phyloP scores from a whole-genome alignment of 2,113 vertebrate species.

The Pseudopipra pipra region DNA sequence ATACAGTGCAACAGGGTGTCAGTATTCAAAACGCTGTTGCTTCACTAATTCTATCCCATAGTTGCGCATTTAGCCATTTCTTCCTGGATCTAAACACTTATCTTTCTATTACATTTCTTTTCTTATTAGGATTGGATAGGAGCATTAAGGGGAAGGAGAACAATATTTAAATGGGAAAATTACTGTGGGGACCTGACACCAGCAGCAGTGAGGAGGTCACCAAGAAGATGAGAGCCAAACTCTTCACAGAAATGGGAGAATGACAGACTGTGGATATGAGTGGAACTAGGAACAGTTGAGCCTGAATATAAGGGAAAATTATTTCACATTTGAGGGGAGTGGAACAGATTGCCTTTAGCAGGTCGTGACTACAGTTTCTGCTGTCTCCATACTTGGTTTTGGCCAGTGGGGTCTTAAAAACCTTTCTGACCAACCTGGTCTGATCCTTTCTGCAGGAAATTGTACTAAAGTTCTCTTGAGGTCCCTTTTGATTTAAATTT shows the following conservation, averaged over 20 bases:
- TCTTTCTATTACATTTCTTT: background rate
- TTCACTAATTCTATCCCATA: background rate
- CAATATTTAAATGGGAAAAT: background rate
- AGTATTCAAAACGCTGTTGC: background rate
- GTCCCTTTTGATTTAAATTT: background rate
- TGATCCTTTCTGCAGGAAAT: background rate
- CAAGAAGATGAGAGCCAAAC: background rate
- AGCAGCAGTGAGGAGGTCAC: background rate
- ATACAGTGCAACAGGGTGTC: background rate
- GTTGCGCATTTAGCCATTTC: background rate
- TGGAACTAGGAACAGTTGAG: background rate
- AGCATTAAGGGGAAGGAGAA: background rate
- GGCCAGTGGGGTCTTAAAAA: background rate
- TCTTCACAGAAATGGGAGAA: background rate
- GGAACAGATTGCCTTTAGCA: background rate
- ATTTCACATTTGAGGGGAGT: background rate
- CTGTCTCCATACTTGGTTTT: background rate
- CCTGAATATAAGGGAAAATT: background rate
- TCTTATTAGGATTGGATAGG: background rate
- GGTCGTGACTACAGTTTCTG: background rate
- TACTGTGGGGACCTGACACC: background rate
- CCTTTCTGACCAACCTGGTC: background rate
- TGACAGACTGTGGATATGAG: background rate
- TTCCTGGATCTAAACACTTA: background rate
- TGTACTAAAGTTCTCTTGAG: background rate